phyloP scores from a whole-genome alignment of 2,113 vertebrate genomes.

The Ictidomys tridecemlineatus region DNA sequence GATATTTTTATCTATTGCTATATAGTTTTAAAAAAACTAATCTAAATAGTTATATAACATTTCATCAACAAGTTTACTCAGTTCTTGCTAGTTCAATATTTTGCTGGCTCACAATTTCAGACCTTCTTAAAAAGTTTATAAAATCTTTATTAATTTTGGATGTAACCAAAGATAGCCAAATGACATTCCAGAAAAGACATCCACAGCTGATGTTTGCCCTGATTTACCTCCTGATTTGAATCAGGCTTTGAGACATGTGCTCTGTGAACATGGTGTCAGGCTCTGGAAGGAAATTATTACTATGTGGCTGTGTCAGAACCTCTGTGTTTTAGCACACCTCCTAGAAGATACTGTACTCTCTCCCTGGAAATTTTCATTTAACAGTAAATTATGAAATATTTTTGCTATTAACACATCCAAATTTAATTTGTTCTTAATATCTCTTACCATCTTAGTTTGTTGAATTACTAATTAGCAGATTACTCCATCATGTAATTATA shows the following conservation, averaged over 20 bases:
- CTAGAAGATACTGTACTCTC: no score
- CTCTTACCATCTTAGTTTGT: background rate
- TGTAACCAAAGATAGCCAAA: background rate
- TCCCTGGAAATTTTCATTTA: constrained; percentile 13
- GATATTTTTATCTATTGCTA: constrained; percentile 44
- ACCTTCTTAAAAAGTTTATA: constrained; percentile 24
- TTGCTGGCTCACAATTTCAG: constrained; percentile 44
- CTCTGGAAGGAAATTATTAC: background rate
- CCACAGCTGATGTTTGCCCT: background rate
- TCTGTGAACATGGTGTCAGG: background rate
- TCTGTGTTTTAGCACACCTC: background rate
- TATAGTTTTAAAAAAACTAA: background rate
- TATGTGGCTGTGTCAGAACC: background rate
- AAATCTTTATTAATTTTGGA: constrained; percentile 29
- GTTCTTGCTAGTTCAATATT: background rate
- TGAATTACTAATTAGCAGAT: constrained; percentile 39
- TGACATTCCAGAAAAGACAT: background rate
- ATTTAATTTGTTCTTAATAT: background rate
- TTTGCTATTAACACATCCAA: background rate
- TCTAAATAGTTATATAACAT: constrained; percentile 10
- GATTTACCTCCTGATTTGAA: background rate
- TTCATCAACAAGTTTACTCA: background rate
- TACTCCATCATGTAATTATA: constrained; percentile 51
- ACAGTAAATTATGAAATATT: background rate
- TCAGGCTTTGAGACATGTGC: background rate